Evolutionary conservation across 1,140 invertebrate species (phyloP).

Genomic region (Brachionus angularis): DNA sequence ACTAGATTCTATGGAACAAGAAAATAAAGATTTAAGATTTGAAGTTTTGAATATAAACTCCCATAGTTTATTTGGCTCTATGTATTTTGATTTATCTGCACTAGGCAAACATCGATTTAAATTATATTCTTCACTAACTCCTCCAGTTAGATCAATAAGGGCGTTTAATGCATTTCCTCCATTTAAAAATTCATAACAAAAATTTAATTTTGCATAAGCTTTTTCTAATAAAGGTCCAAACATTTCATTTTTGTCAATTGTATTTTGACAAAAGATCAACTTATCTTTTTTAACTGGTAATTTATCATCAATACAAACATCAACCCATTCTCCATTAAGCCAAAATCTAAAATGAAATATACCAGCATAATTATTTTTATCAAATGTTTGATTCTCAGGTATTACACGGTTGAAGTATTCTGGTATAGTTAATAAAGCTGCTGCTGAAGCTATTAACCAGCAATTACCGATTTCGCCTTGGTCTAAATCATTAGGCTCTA

Average conservation of each 20-base stretch:
- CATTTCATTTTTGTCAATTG: constrained; percentile 68
- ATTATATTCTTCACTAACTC: constrained; percentile 56
- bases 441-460: constrained; percentile 67
- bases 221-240: constrained; percentile 76
- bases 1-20: neutral
- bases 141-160: constrained; percentile 62
- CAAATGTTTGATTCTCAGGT: constrained; percentile 67
- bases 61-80: constrained; percentile 7
- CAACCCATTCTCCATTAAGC: constrained; percentile 72
- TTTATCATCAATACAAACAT: constrained; percentile 71
- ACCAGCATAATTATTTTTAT: constrained; percentile 55
- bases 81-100: constrained; percentile 62
- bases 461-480: constrained; percentile 66
- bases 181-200: constrained; percentile 58
- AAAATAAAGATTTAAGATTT: neutral
- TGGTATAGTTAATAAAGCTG: constrained; percentile 66
- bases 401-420: constrained; percentile 67
- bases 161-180: constrained; percentile 61
- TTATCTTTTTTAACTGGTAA: constrained; percentile 68
- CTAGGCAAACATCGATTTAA: neutral
- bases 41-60: constrained; percentile 9
- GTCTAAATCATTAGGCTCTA: constrained; percentile 63
- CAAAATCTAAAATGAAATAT: constrained; percentile 69
- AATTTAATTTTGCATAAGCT: constrained; percentile 60
- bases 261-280: constrained; percentile 68